Evolutionary conservation across 2,797 vertebrate genomes (phyloP).

Genomic region (Anisognathus igniventris): DNA sequence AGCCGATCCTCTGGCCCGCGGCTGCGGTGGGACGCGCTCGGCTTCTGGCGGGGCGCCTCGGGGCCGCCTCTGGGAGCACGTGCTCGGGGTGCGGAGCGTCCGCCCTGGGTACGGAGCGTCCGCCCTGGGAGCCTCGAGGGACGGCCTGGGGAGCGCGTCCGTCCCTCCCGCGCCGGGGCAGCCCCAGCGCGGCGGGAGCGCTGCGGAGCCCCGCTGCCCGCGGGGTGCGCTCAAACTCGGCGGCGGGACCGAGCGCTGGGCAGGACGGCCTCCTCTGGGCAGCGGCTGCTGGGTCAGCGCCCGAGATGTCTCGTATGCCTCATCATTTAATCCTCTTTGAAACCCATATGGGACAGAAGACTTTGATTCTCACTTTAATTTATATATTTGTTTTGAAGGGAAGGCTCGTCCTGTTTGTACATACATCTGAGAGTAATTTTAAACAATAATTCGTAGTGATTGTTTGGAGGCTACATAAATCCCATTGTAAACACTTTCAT

Average conservation of each 20-base stretch:
- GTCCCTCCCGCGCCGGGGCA: background rate
- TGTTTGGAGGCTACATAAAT: background rate
- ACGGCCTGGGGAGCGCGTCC: fast-evolving
- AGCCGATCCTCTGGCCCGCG: background rate
- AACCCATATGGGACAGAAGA: fast-evolving
- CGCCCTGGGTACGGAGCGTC: background rate
- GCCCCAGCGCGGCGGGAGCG: background rate
- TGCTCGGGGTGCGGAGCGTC: background rate
- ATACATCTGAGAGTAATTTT: background rate
- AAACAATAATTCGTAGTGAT: fast-evolving
- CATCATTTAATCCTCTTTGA: fast-evolving
- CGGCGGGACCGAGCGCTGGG: fast-evolving
- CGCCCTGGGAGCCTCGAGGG: fast-evolving
- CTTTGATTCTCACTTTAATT: background rate
- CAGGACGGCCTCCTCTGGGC: fast-evolving
- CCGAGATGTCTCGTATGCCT: fast-evolving
- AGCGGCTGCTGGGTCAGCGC: background rate
- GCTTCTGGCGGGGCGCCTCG: background rate
- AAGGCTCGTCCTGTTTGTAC: fast-evolving
- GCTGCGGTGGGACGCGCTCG: background rate
- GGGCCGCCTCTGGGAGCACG: background rate
- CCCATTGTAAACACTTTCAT: fast-evolving
- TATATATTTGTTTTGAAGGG: background rate
- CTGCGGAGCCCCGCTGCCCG: fast-evolving
- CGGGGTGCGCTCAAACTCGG: fast-evolving